These are phyloP conservation scores for Icerya purchasi DNA, from an alignment of 2,888 invertebrate species.

Conservation along the genomic window DNA sequence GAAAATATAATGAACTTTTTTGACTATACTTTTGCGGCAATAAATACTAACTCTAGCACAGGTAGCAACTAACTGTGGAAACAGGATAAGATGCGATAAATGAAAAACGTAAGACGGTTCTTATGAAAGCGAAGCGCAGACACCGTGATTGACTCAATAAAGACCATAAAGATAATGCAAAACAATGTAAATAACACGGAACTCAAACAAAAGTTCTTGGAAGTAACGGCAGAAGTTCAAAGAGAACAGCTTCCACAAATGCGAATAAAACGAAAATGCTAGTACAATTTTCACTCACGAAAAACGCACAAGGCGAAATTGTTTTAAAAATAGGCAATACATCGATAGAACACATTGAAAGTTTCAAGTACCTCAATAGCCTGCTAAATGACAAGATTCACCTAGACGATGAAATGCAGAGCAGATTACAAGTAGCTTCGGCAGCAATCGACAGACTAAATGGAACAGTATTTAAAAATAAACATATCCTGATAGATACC, in stretches of 20 bases:
- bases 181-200: neutral
- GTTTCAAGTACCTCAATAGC: too few species aligned
- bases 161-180: neutral
- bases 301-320: too few species aligned
- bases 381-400: too few species aligned
- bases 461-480: too few species aligned
- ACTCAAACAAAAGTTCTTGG: neutral
- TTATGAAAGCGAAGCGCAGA: neutral
- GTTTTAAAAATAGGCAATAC: too few species aligned
- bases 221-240: neutral
- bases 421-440: too few species aligned
- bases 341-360: too few species aligned
- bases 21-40: neutral
- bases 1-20: neutral
- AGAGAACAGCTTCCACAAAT: neutral
- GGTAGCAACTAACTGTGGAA: neutral
- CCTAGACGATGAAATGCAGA: too few species aligned
- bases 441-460: too few species aligned
- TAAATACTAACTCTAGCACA: neutral
- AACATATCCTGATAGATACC: too few species aligned
- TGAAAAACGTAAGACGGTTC: neutral
- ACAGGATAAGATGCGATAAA: neutral
- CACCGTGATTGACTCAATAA: neutral
- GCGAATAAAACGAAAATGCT: too few species aligned
- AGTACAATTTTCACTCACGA: too few species aligned